These are phyloP conservation scores for Syrrhaptes paradoxus DNA, from an alignment of 2,113 vertebrate genomes.

Conservation along the genomic window DNA sequence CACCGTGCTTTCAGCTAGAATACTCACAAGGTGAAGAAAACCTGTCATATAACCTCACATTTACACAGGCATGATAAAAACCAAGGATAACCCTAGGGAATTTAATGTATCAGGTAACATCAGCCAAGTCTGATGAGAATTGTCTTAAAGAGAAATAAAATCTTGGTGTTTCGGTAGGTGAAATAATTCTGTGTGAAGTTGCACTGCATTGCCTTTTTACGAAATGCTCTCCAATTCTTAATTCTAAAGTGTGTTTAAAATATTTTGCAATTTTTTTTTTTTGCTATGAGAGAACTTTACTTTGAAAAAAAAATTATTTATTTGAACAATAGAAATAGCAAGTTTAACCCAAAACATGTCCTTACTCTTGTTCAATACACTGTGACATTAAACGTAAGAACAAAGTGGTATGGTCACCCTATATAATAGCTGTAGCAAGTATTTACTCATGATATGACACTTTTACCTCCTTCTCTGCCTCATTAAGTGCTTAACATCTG, in stretches of 20 bases:
- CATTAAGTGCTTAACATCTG: conserved; percentile 67
- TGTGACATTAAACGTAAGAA: neutral
- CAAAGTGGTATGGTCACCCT: conserved; percentile 17
- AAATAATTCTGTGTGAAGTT: neutral
- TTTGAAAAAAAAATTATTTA: neutral
- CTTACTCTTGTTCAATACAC: neutral
- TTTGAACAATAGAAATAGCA: neutral
- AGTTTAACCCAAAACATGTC: neutral
- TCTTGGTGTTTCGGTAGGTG: neutral
- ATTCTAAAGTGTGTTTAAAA: neutral
- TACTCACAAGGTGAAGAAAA: neutral
- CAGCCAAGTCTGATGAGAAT: neutral
- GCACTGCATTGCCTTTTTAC: neutral
- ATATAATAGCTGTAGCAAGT: conserved; percentile 1
- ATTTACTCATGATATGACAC: conserved; percentile 53
- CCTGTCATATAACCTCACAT: neutral
- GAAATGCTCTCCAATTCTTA: neutral
- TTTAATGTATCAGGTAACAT: neutral
- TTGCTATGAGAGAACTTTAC: neutral
- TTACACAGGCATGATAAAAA: neutral
- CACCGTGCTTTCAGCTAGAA: neutral
- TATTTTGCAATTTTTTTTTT: neutral
- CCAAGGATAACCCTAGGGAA: neutral
- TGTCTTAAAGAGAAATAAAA: neutral
- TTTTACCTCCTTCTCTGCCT: conserved; percentile 57